Base-by-base conservation (phyloP, 2,797 vertebrate genomes). In the Muscicapa comitata region DNA sequence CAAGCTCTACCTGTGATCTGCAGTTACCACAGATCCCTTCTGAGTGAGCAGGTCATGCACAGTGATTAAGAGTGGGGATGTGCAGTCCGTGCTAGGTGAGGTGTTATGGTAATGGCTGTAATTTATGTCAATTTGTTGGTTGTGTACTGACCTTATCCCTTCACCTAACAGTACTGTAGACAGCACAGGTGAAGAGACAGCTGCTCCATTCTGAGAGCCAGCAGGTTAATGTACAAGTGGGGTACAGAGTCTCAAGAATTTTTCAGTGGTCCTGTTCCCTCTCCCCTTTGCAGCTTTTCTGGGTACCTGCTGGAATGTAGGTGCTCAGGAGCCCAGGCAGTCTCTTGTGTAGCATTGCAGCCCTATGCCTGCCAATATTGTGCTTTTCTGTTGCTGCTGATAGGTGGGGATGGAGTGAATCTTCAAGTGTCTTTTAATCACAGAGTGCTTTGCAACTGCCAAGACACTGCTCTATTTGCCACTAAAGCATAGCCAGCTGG, bases 21-120 rank as follows among this genome's bases (percentile, higher is more conserved):
- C 5, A 3, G 61, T 62, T 81, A 81, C 80, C 88, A 55, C 86
- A 90, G 50, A 62, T 77, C 90, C 76, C 66, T 92, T 73, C 77
- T 33, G 58, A 95, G 86, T 66, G 54, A 84, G 73, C 73, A 72
- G 63, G 66, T 84, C 58, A 19, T 14, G 47, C 28, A 3, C 18
- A 40, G 3, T 77, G 70, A 84, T 88, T 93, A 57, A 81, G 77
- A 86, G 72, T 88, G 87, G 43, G 54, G 31, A 66, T 75, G 62
- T 68, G 54, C 62, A 80, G 11, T 40, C 26, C 4, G 1, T 77
- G 54, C 73, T 65, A 25, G 35, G 48, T 65, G 47, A 81, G 54
- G 55, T 81, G 61, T 55, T 50, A 3, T 11, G n/a, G 54, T 57
- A 58, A 77, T 86, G 35, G 10, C 29, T 55, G 1, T 74, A 48